phyloP scores from a whole-genome alignment of 53 echinoderm and acorn worm genomes.

The Luidia sarsii region DNA sequence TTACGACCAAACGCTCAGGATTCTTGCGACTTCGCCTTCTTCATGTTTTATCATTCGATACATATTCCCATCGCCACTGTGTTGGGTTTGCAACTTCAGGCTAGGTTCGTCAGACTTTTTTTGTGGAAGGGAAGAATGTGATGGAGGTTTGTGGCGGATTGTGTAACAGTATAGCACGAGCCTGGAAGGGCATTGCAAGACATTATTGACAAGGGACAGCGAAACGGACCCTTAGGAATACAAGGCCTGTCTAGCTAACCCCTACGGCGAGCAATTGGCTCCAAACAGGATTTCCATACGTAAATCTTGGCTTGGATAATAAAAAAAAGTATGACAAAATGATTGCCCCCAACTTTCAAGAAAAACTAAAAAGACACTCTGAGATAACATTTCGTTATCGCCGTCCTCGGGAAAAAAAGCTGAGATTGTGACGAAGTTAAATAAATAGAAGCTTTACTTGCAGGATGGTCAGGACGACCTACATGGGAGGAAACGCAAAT shows the following conservation, averaged over 20 bases:
- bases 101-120: conserved; percentile 39
- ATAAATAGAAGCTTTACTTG: too few species aligned
- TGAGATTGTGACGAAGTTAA: too few species aligned
- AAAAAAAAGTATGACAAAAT: too few species aligned
- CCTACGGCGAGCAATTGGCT: too few species aligned
- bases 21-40: not conserved
- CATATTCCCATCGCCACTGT: not conserved
- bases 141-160: not conserved
- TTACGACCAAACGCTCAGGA: not conserved
- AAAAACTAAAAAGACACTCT: too few species aligned
- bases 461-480: too few species aligned
- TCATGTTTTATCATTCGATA: not conserved
- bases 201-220: not conserved
- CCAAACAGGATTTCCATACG: too few species aligned
- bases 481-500: too few species aligned
- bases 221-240: conserved; percentile 36
- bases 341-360: too few species aligned
- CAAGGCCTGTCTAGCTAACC: not conserved
- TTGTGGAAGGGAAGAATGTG: not conserved
- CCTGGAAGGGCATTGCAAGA: not conserved
- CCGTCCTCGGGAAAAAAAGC: too few species aligned
- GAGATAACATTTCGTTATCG: too few species aligned
- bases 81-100: conserved; percentile 35
- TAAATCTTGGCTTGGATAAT: too few species aligned
- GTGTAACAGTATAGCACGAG: conserved; percentile 28